Percentiles rank a stretch among this genome's conserved stretches.
phyloP scores from a whole-genome alignment of 1,140 invertebrate species.

The Aphelinus certus region DNA sequence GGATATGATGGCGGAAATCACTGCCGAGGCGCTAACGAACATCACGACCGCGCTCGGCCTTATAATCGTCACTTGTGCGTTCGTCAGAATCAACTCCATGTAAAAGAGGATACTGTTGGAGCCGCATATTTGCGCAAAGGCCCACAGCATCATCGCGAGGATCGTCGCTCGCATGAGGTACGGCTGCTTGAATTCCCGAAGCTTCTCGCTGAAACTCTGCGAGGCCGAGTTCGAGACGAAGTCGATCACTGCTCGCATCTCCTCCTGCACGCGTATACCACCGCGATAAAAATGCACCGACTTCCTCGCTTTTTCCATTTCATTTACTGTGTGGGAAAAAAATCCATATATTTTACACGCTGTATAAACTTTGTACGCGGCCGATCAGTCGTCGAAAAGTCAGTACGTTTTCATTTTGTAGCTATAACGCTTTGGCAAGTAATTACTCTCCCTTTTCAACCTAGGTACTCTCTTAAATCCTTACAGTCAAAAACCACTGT shows the following conservation, averaged over 20 bases:
- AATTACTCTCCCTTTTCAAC: no score
- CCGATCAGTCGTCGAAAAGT: no score
- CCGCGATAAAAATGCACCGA: constrained; percentile 50
- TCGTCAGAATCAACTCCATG: constrained; percentile 75
- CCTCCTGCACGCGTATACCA: constrained; percentile 24
- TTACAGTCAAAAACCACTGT: no score
- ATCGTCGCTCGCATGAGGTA: constrained; percentile 68
- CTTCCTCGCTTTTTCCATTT: constrained; percentile 68
- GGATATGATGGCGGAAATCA: constrained; percentile 69
- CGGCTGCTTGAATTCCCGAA: constrained; percentile 29
- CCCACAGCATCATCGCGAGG: constrained; percentile 73
- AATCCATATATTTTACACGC: no score
- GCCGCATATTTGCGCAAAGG: constrained; percentile 80
- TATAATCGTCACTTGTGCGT: constrained; percentile 64
- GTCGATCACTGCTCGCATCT: constrained; percentile 29
- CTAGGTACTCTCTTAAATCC: no score
- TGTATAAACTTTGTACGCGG: no score
- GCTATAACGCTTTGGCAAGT: no score
- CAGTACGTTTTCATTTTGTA: no score
- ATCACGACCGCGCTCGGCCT: constrained; percentile 69
- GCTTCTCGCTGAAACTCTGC: constrained; percentile 17
- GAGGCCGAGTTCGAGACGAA: constrained; percentile 22
- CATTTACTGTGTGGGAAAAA: constrained; percentile 54
- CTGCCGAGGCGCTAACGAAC: constrained; percentile 73
- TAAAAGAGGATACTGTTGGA: constrained; percentile 80